Conservation (phyloP, 2,113 vertebrate genomes). For the Sebastes schlegelii region DNA sequence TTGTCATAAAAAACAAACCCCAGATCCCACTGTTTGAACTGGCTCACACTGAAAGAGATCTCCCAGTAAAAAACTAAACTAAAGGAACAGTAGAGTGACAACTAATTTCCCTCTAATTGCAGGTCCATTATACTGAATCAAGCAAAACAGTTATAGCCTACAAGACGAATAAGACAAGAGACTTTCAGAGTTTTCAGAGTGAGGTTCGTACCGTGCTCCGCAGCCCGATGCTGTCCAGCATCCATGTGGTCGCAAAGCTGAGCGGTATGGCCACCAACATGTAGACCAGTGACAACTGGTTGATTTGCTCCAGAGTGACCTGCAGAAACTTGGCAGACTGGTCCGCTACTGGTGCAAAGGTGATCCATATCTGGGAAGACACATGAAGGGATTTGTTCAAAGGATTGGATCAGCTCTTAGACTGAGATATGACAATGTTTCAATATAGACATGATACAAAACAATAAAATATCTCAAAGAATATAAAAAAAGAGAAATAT, state of each 20-base stretch:
- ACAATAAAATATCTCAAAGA: no score
- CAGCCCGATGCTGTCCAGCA: slow-evolving; percentile 91
- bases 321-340: slow-evolving; percentile 82
- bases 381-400: not conserved
- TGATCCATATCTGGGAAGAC: slow-evolving; percentile 90
- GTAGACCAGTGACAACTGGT: slow-evolving; percentile 92
- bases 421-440: no score
- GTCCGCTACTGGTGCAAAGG: slow-evolving; percentile 93
- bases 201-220: slow-evolving; percentile 84
- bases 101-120: not conserved
- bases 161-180: not conserved
- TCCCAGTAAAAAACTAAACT: not conserved
- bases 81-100: not conserved
- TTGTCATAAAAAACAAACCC: not conserved
- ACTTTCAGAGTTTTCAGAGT: not conserved
- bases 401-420: no score
- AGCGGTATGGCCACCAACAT: slow-evolving; percentile 90
- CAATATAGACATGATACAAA: no score
- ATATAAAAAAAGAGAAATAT: no score
- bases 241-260: slow-evolving; percentile 90
- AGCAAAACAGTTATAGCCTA: not conserved
- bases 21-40: not conserved
- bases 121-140: not conserved
- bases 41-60: not conserved
- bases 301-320: slow-evolving; percentile 82